phyloP scores from a whole-genome alignment of 2,888 invertebrate genomes.

The Rugalucina vietnamica region DNA sequence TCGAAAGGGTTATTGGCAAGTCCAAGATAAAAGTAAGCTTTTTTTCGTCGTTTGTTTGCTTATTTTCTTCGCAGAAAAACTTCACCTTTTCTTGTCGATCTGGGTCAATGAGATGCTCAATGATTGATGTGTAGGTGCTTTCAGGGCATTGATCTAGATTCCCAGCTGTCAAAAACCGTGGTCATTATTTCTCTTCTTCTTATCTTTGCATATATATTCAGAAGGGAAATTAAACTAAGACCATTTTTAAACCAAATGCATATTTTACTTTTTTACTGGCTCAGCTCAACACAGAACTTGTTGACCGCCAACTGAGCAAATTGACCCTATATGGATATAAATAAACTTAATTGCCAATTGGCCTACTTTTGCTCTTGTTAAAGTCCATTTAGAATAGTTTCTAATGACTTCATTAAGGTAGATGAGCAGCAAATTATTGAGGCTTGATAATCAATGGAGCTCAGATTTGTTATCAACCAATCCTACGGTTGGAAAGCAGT shows the following conservation, averaged over 20 bases:
- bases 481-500: too few relatives aligned
- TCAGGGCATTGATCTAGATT: conserved; percentile 7
- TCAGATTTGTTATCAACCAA: too few relatives aligned
- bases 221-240: too few relatives aligned
- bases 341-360: neutral
- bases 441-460: too few relatives aligned
- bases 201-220: too few relatives aligned
- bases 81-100: neutral
- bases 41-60: neutral
- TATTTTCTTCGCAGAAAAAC: neutral
- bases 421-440: too few relatives aligned
- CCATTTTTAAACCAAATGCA: too few relatives aligned
- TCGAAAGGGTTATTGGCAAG: conserved; percentile 72
- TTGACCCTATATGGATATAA: conserved; percentile 1
- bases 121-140: neutral
- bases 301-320: too few relatives aligned
- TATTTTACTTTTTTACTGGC: too few relatives aligned
- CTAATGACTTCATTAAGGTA: too few relatives aligned
- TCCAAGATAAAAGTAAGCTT: conserved; percentile 71
- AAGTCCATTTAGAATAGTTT: too few relatives aligned
- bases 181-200: neutral
- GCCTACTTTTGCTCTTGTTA: neutral
- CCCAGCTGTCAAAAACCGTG: neutral
- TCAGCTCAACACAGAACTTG: too few relatives aligned
- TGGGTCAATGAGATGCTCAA: conserved; percentile 16